Conservation (phyloP, 2,888 invertebrate species). For the Geophilus truncorum region DNA sequence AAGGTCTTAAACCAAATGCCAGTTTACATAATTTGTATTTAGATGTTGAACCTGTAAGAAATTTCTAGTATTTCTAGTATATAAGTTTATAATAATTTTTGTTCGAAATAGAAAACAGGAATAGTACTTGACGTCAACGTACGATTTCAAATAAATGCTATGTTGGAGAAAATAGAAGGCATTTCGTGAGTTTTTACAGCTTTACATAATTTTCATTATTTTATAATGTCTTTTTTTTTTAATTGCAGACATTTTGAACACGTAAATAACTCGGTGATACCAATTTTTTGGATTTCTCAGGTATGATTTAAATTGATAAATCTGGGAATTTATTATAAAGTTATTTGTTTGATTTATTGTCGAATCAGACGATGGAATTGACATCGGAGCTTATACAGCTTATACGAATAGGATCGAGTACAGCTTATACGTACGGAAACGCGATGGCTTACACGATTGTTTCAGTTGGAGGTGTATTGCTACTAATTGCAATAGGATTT, state of each 20-base stretch:
- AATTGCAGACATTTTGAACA: not conserved
- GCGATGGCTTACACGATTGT: not conserved
- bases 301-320: not conserved
- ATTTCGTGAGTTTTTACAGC: conserved; percentile 2
- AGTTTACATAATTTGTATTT: conserved; percentile 13
- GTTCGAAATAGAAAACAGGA: conserved; percentile 9
- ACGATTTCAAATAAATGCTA: not conserved
- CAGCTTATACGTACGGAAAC: not conserved
- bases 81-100: not conserved
- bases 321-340: not conserved
- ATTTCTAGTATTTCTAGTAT: not conserved
- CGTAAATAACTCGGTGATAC: not conserved
- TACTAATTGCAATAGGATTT: not conserved
- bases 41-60: conserved; percentile 35
- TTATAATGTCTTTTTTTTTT: not conserved
- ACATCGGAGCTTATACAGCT: not conserved
- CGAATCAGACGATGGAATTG: not conserved
- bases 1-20: conserved; percentile 33
- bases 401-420: not conserved
- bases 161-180: conserved; percentile 6
- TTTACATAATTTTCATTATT: not conserved
- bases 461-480: not conserved
- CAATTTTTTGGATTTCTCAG: not conserved
- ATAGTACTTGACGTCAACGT: not conserved
- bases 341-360: not conserved